Evolutionary conservation across 2,113 vertebrate species (phyloP).

Genomic region (Laticauda laticaudata): DNA sequence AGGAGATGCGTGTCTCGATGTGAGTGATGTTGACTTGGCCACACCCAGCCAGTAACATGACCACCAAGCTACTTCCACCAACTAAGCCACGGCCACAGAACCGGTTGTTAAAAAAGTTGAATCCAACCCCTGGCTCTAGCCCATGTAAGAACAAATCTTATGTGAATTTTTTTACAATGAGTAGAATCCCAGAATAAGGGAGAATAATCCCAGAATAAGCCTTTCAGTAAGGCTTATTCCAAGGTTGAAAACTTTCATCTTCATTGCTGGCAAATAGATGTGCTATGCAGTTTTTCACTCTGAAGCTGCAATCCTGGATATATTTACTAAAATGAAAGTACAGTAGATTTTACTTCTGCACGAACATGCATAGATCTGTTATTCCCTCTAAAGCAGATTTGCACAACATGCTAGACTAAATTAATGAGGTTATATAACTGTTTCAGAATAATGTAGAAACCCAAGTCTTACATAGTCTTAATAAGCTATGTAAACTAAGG

Average conservation of each 20-base stretch:
- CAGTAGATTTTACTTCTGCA: neutral
- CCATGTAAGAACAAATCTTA: neutral
- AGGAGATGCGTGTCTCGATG: no score
- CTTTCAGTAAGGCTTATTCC: neutral
- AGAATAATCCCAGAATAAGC: neutral
- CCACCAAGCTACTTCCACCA: no score
- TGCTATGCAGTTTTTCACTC: neutral
- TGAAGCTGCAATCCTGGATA: neutral
- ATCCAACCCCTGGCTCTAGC: neutral
- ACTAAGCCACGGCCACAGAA: no score
- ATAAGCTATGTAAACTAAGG: neutral
- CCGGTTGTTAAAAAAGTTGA: no score
- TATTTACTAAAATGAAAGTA: neutral
- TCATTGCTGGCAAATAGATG: neutral
- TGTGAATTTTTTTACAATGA: neutral
- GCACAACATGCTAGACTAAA: neutral
- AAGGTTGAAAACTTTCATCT: neutral
- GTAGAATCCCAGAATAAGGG: neutral
- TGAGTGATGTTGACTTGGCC: no score
- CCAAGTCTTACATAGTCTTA: neutral
- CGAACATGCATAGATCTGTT: neutral
- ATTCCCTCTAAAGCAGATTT: neutral
- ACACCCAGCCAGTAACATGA: no score
- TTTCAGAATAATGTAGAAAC: neutral
- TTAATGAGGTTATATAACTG: neutral